These are phyloP conservation scores for Eufriesea mexicana DNA, from an alignment of 1,140 invertebrate genomes.

Conservation along the genomic window DNA sequence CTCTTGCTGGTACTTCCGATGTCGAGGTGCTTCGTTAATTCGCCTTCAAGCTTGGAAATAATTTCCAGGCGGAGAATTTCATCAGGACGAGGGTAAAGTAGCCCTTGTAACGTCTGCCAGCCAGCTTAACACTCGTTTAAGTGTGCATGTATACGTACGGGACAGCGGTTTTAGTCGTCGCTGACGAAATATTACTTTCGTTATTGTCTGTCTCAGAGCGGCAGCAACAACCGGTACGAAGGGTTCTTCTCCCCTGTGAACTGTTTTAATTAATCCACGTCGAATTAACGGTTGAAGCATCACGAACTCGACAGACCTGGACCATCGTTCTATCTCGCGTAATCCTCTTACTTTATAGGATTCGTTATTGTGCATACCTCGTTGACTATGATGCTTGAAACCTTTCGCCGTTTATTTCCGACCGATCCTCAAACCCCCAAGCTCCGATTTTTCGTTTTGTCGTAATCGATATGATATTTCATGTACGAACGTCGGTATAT, in stretches of 20 bases:
- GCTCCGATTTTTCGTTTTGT: no score
- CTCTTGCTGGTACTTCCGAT: constrained; percentile 47
- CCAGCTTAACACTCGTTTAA: constrained; percentile 67
- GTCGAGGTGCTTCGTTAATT: constrained; percentile 65
- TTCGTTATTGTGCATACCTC: constrained; percentile 41
- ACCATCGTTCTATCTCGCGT: constrained; percentile 11
- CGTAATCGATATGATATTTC: no score
- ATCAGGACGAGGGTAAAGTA: constrained; percentile 68
- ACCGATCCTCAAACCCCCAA: not conserved
- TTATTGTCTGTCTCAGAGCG: constrained; percentile 64
- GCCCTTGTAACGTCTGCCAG: constrained; percentile 70
- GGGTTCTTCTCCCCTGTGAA: constrained; percentile 48
- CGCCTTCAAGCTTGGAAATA: constrained; percentile 66
- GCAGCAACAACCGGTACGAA: constrained; percentile 49
- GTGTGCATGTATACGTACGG: constrained; percentile 47
- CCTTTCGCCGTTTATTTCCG: not conserved
- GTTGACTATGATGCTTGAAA: not conserved
- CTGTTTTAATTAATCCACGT: constrained; percentile 73
- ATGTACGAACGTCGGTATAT: no score
- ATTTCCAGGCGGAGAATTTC: constrained; percentile 68
- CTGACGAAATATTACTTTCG: constrained; percentile 71
- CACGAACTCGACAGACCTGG: constrained; percentile 32
- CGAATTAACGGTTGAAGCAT: constrained; percentile 67
- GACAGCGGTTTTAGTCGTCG: constrained; percentile 57
- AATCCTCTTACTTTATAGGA: constrained; percentile 44